Evolutionary conservation across 1,140 invertebrate species (phyloP).

Genomic region (Pseudomyrmex flavicornis): DNA sequence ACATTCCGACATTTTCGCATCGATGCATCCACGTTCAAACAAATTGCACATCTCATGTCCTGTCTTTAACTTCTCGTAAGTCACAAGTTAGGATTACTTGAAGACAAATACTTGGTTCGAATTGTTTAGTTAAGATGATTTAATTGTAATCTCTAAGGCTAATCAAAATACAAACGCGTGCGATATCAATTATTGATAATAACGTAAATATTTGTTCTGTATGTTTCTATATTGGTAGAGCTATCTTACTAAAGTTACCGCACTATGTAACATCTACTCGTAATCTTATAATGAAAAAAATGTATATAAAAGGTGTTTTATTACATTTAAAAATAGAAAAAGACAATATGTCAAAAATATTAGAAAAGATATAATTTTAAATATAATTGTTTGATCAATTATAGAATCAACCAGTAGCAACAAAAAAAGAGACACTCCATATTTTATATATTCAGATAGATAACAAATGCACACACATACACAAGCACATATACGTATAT

Average conservation of each 20-base stretch:
- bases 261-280: too few species aligned
- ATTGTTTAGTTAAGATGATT: background rate
- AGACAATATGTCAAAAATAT: background rate
- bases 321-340: too few species aligned
- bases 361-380: background rate
- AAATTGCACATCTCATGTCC: too few species aligned
- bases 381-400: too few species aligned
- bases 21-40: slow-evolving; percentile 9
- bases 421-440: too few species aligned
- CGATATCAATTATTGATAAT: slow-evolving; percentile 1
- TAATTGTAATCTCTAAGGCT: background rate
- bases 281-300: too few species aligned
- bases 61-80: too few species aligned
- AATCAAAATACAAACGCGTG: background rate
- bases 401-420: too few species aligned
- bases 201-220: slow-evolving; percentile 37
- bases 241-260: too few species aligned
- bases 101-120: too few species aligned
- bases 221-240: background rate
- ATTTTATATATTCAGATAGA: background rate
- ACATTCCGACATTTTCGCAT: background rate
- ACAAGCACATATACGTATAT: background rate
- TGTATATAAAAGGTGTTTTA: too few species aligned
- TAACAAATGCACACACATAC: background rate
- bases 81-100: too few species aligned